These are phyloP conservation scores for Haemorhous mexicanus DNA, from an alignment of 2,113 vertebrate genomes.

Conservation along the genomic window DNA sequence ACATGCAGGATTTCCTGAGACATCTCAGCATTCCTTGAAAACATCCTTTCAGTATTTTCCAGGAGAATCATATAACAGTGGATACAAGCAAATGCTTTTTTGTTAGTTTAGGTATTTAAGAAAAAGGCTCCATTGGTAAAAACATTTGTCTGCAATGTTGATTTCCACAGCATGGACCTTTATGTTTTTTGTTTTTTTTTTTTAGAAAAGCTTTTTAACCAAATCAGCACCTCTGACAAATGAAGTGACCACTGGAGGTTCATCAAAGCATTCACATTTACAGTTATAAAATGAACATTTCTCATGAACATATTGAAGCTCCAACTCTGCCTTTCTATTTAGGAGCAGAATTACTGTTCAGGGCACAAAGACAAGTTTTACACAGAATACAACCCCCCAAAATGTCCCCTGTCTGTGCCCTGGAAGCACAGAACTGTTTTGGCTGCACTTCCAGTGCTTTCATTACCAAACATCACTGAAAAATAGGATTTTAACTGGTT, in stretches of 20 bases:
- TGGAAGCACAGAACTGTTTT: background rate
- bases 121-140: background rate
- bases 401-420: accelerated
- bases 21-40: background rate
- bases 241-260: background rate
- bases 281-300: background rate
- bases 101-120: background rate
- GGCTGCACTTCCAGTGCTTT: background rate
- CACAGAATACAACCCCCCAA: background rate
- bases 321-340: background rate
- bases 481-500: background rate
- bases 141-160: background rate
- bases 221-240: background rate
- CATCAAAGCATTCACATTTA: background rate
- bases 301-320: background rate
- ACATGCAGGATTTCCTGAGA: background rate
- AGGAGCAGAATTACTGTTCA: background rate
- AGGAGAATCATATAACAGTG: background rate
- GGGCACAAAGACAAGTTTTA: background rate
- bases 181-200: too few species aligned
- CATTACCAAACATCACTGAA: background rate
- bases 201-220: background rate
- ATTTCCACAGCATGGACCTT: background rate
- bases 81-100: background rate
- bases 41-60: background rate